Base-by-base conservation (phyloP, 2,797 vertebrate genomes). In the Ambastaia sidthimunki region DNA sequence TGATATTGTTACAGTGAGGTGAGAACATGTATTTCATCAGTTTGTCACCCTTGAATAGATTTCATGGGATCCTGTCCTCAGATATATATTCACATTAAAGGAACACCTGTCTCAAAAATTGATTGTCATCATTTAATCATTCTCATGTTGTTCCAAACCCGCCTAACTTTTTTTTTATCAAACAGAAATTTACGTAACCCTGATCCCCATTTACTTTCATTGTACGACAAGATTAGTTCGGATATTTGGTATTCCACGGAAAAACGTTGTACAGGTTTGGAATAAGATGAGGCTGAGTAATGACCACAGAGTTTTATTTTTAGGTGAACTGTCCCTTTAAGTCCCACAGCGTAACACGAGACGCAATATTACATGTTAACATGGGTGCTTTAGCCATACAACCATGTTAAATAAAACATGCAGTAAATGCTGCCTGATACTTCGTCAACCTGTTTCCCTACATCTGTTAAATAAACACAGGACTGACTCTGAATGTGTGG, bases 401-500 rank as follows among this genome's bases (percentile, higher is more conserved):
- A 62, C 25, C 59, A 34, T 50, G 44, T 65, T 21, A 16, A 65
- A 52, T 23, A 37, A 63, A 63, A 18, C 11, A 16, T 37, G 13
- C 5, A 1, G 13, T 52, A 48, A 66, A 3, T 44, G 10, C 21
- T 37, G 48, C 28, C 47, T 37, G 9, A 66, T 34, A 25, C 62
- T 52, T 25, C 9, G 7, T 41, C 37, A 23, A 67, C 25, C 6
- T 7, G 59, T 2, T 28, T 3, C 13, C 47, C 21, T 11, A 67
- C 9, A 57, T 67, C 18, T 68, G n/a, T 54, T 71, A 19, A 13
- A n/a, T 55, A 21, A 69, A 69, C 2, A 28, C 28, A 10, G 0
- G 48, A 66, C 34, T 67, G 50, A 59, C 34, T 75, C 57, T 74
- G 7, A 52, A 75, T 2, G 34, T 28, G 23, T 67, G 62, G 73